Percentiles rank a stretch among this genome's conserved stretches.
These are phyloP conservation scores for Exocentrus adspersus DNA, from an alignment of 2,888 invertebrate species.

Conservation along the genomic window DNA sequence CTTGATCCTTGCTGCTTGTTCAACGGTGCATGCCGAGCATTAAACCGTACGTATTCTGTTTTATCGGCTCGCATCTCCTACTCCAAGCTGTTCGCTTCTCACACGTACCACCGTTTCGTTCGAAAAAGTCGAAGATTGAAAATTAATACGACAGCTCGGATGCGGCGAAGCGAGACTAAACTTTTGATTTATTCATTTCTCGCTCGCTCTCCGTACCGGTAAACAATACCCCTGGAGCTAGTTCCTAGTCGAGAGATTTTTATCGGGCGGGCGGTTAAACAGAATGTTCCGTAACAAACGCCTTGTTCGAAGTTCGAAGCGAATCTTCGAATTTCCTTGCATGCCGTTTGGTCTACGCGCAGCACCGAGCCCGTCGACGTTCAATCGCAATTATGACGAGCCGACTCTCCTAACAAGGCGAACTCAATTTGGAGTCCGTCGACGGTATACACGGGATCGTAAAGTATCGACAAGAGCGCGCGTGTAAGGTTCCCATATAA, in stretches of 20 bases:
- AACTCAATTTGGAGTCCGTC: conserved; percentile 3
- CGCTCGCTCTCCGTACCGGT: conserved; percentile 17
- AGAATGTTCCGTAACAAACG: conserved; percentile 1
- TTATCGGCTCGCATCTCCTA: too few relatives aligned
- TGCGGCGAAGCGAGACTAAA: conserved; percentile 15
- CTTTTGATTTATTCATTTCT: conserved; percentile 24
- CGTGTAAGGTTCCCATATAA: conserved; percentile 36
- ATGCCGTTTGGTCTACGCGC: too few relatives aligned
- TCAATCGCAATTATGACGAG: conserved; percentile 8
- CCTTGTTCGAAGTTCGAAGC: too few relatives aligned
- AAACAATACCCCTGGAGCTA: conserved; percentile 21
- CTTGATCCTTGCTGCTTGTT: too few relatives aligned
- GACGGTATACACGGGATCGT: not conserved
- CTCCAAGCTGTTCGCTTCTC: too few relatives aligned
- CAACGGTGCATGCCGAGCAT: too few relatives aligned
- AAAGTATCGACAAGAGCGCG: not conserved
- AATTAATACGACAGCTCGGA: conserved; percentile 22
- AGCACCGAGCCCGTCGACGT: not conserved
- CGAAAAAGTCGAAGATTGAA: conserved; percentile 21
- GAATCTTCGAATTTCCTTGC: too few relatives aligned
- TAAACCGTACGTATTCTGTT: too few relatives aligned
- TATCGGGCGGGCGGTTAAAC: not conserved
- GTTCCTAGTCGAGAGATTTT: conserved; percentile 10
- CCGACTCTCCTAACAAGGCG: conserved; percentile 12
- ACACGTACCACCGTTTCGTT: not conserved